These are phyloP conservation scores for Hemicordylus capensis DNA, from an alignment of 2,113 vertebrate species.

Conservation along the genomic window DNA sequence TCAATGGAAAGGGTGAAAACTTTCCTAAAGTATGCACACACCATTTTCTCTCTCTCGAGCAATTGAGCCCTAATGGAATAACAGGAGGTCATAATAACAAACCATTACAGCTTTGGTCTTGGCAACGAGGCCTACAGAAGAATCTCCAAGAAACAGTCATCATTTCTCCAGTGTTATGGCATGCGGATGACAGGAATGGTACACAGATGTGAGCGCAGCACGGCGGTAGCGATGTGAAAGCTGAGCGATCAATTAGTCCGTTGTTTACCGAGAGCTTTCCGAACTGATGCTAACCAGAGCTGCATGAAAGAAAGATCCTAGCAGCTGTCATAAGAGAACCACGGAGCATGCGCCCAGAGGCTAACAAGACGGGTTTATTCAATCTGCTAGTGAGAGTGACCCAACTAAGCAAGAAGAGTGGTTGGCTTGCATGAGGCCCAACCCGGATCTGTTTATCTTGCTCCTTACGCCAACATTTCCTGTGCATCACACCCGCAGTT, in stretches of 20 bases:
- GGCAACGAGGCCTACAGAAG: conserved; percentile 81
- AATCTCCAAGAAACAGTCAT: conserved; percentile 84
- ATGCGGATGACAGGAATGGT: conserved; percentile 81
- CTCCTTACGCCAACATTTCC: not conserved
- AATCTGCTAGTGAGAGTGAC: conserved; percentile 56
- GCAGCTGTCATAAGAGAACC: conserved; percentile 79
- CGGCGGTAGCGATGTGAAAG: conserved; percentile 79
- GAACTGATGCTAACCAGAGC: conserved; percentile 84
- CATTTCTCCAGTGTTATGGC: conserved; percentile 87
- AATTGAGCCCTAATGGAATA: conserved; percentile 93
- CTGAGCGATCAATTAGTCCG: conserved; percentile 83
- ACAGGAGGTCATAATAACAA: conserved; percentile 96
- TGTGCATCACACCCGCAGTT: not conserved
- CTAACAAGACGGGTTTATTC: conserved; percentile 65
- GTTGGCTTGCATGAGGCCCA: not conserved
- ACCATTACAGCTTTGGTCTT: conserved; percentile 89
- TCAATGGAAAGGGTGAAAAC: conserved; percentile 88
- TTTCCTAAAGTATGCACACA: conserved; percentile 82
- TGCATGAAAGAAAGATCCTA: conserved; percentile 72
- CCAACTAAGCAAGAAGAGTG: not conserved
- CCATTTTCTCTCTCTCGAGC: conserved; percentile 73
- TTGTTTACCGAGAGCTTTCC: conserved; percentile 87
- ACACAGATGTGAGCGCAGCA: conserved; percentile 78
- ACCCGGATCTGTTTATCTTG: not conserved
- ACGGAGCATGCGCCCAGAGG: conserved; percentile 39